Percentiles rank a stretch among this genome's conserved stretches.
Evolutionary conservation across 2,113 vertebrate species (phyloP).

Genomic region (Xyrauchen texanus): DNA sequence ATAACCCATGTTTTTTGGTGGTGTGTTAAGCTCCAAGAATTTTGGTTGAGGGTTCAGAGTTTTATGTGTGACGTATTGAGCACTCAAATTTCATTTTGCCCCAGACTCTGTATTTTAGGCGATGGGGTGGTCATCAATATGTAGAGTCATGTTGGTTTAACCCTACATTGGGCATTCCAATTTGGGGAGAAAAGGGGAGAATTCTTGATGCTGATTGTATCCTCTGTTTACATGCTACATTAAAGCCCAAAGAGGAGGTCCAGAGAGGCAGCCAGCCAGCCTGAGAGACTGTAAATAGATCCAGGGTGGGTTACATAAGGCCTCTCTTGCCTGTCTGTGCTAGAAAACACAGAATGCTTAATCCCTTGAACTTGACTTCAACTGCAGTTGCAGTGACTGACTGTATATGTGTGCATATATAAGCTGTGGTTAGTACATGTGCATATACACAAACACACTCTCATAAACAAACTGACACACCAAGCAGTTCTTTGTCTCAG

Average conservation of each 20-base stretch:
- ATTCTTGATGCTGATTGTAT: conserved; percentile 8
- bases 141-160: too few species aligned
- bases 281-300: conserved; percentile 45
- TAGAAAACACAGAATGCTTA: conserved; percentile 27
- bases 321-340: conserved; percentile 32
- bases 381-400: not conserved
- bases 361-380: conserved; percentile 36
- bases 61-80: too few species aligned
- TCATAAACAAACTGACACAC: conserved; percentile 24
- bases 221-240: conserved; percentile 29
- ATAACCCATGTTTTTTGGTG: too few species aligned
- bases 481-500: not conserved
- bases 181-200: too few species aligned
- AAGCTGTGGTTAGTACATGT: not conserved
- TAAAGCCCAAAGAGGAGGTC: conserved; percentile 9
- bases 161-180: too few species aligned
- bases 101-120: too few species aligned
- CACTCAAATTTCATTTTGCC: too few species aligned
- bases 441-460: not conserved
- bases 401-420: not conserved
- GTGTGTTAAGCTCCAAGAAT: too few species aligned
- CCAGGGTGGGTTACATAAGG: conserved; percentile 51
- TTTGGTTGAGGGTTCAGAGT: too few species aligned
- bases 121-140: too few species aligned
- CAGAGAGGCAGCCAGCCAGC: conserved; percentile 21